Base-by-base conservation (phyloP, 2,888 invertebrate genomes). In the Nemotelus pantherinus region DNA sequence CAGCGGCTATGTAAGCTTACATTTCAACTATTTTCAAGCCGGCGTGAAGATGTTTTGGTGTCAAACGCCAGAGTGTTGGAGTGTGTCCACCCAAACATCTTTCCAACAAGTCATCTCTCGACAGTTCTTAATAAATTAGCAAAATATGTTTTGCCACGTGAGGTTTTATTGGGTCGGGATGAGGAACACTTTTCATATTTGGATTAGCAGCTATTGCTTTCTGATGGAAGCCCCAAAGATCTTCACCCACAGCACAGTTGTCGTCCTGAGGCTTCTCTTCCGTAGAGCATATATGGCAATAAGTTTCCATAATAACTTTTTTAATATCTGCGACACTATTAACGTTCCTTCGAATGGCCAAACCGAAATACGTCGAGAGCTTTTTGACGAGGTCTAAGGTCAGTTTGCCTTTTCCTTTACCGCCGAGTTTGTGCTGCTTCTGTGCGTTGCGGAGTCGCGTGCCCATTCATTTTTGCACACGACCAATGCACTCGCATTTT, bases 381-480 rank as follows among this genome's bases (percentile, higher is more conserved):
- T 50, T 50, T 1, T 50, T 50, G 53, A 50, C 1, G 53, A 10
- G 53, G 53, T 50, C 53, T 50, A 10, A 50, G 10, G 53, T 50
- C 53, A 50, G 53, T 50, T 50, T 6, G 7, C 53, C 53, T 50
- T 6, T 50, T 50, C 53, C 53, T 50, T 50, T 50, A 50, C 10
- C 53, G 10, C 6, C 53, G 53, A 50, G 53, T 50, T 50, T 7
- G 53, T 10, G 53, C 53, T 50, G 53, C 53, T 50, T 50, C 53
- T 50, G 53, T 10, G 53, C 53, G 53, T 58, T n/a, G 7, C 58
- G 58, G 58, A 58, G 58, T 58, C 58, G 25, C 58, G 58, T 58
- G 9, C 25, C 9, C 58, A 58, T 58, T 58, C n/a, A 25, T 58
- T 58, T 58, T n/a, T 58, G n/a, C 25, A 58, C 58, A n/a, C 25